phyloP scores from a whole-genome alignment of 2,888 invertebrate genomes.

The Acrobasis repandana region DNA sequence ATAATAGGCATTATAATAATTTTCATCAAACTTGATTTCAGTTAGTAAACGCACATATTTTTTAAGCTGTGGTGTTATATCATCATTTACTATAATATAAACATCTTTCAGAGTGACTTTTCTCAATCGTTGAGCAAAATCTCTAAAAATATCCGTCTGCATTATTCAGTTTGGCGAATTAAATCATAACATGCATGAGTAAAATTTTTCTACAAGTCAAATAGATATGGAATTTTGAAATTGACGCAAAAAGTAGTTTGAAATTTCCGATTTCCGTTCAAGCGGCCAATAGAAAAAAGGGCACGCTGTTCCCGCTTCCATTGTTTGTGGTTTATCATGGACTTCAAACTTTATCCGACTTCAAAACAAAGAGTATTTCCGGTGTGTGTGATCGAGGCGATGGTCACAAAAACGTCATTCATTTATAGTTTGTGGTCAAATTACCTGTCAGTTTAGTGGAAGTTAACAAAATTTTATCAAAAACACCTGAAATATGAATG shows the following conservation, averaged over 20 bases:
- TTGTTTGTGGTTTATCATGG: not conserved
- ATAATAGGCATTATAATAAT: conserved; percentile 51
- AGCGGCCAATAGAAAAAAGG: not conserved
- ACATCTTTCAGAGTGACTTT: conserved; percentile 43
- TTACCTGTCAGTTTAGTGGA: conserved; percentile 35
- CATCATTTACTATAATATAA: conserved; percentile 45
- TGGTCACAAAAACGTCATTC: too few species aligned
- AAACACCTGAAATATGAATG: conserved; percentile 68
- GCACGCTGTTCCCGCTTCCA: not conserved
- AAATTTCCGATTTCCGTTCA: not conserved
- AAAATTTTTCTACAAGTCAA: too few species aligned
- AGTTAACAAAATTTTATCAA: conserved; percentile 65
- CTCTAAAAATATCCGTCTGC: conserved; percentile 51
- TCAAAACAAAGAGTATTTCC: too few species aligned
- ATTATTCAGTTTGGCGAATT: not conserved
- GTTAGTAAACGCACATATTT: conserved; percentile 44
- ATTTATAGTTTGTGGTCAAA: conserved; percentile 28
- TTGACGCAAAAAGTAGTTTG: not conserved
- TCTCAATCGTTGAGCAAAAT: conserved; percentile 49
- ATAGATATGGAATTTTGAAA: not conserved
- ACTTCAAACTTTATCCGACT: not conserved
- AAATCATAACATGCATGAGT: too few species aligned
- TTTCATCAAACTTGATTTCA: conserved; percentile 46
- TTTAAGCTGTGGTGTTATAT: conserved; percentile 45
- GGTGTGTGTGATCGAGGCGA: too few species aligned